A percentile compares a stretch with the other conserved stretches of the same genome.
Conservation (phyloP, 2,113 vertebrate species). For the Corythaeola cristata region DNA sequence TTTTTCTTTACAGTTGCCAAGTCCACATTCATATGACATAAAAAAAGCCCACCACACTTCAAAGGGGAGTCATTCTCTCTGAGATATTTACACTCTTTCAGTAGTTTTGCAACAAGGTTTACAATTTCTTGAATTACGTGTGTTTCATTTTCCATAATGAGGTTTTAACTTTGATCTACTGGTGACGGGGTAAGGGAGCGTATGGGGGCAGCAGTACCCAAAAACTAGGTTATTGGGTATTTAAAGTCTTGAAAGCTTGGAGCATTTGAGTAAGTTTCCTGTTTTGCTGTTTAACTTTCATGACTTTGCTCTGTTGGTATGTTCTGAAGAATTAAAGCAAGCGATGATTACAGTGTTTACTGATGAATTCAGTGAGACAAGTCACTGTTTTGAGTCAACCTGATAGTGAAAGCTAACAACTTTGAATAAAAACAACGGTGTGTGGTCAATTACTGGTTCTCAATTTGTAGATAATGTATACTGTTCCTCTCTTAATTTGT, state of each 20-base stretch:
- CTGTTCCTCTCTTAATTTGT: neutral
- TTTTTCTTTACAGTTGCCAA: conserved; percentile 41
- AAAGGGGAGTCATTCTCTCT: neutral
- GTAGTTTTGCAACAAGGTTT: neutral
- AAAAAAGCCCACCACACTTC: neutral
- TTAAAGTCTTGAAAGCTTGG: neutral
- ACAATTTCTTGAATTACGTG: neutral
- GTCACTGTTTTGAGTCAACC: neutral
- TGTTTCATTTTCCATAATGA: neutral
- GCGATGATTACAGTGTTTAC: neutral
- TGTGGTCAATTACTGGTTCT: neutral
- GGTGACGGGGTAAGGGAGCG: accelerated
- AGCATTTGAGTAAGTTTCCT: neutral
- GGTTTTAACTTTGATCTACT: neutral
- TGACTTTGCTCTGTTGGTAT: neutral
- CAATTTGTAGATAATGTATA: accelerated
- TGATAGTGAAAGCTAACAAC: neutral
- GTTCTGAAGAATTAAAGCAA: neutral
- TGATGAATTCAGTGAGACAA: neutral
- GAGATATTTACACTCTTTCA: neutral
- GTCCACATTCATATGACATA: neutral
- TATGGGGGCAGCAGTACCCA: neutral
- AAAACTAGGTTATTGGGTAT: neutral
- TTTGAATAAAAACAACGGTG: neutral
- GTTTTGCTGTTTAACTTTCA: neutral